A percentile compares a stretch with the other conserved stretches of the same genome.
Evolutionary conservation across 2,113 vertebrate species (phyloP).

Genomic region (Ceyx melanurus): DNA sequence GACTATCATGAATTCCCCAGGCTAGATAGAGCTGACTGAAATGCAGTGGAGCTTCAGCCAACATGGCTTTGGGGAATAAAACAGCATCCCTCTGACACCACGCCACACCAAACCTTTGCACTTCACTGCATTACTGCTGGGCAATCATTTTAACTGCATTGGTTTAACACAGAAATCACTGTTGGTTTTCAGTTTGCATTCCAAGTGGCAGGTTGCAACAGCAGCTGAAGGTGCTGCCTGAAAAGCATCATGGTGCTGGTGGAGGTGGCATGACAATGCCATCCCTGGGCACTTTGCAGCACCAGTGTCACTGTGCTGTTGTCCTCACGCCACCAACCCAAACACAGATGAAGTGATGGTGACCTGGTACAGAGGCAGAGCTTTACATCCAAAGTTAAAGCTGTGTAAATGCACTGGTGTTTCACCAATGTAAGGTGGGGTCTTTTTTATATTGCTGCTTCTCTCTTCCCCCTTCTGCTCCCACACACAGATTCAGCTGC

Average conservation of each 20-base stretch:
- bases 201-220: not conserved
- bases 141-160: not conserved
- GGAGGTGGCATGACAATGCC: not conserved
- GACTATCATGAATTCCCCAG: not conserved
- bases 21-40: not conserved
- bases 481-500: not conserved
- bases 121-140: not conserved
- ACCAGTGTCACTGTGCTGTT: accelerated
- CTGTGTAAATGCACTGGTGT: not conserved
- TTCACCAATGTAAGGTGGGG: not conserved
- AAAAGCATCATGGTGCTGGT: not conserved
- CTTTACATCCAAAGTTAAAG: not conserved
- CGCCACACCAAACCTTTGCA: not conserved
- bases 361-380: not conserved
- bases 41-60: not conserved
- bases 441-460: not conserved
- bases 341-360: not conserved
- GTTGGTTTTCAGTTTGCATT: not conserved
- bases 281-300: accelerated
- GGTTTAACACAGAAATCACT: accelerated
- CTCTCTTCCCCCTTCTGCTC: not conserved
- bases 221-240: not conserved
- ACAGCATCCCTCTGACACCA: not conserved
- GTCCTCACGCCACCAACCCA: not conserved
- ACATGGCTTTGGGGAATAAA: not conserved